phyloP scores from a whole-genome alignment of 1,140 invertebrate species.

The Charaxes varanes region DNA sequence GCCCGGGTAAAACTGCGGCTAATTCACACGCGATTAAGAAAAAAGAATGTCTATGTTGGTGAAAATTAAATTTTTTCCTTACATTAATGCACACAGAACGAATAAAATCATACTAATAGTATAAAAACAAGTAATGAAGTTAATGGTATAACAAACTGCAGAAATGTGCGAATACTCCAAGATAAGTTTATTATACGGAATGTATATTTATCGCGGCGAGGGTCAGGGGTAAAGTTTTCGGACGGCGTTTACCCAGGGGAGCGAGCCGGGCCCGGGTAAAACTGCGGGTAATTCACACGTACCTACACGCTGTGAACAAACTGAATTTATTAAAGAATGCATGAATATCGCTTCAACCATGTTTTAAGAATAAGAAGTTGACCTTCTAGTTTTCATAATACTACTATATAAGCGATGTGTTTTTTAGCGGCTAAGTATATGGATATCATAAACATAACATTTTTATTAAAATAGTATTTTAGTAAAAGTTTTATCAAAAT shows the following conservation, averaged over 20 bases:
- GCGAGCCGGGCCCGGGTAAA: slow-evolving; percentile 57
- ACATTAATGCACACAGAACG: too few relatives aligned
- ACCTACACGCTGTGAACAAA: slow-evolving; percentile 21
- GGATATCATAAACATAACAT: too few relatives aligned
- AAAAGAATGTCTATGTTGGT: too few relatives aligned
- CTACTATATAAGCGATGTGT: too few relatives aligned
- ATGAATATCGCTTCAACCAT: too few relatives aligned
- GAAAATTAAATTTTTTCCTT: too few relatives aligned
- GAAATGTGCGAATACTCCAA: slow-evolving; percentile 15
- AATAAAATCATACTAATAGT: too few relatives aligned
- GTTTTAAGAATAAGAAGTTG: too few relatives aligned
- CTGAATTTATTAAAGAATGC: slow-evolving; percentile 11
- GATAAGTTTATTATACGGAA: slow-evolving; percentile 21
- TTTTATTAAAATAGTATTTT: too few relatives aligned
- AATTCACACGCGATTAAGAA: slow-evolving; percentile 70
- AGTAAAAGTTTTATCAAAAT: too few relatives aligned
- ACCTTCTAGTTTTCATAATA: too few relatives aligned
- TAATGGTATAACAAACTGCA: slow-evolving; percentile 1
- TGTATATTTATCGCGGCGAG: slow-evolving; percentile 32
- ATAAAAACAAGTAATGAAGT: not conserved
- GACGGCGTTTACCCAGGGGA: slow-evolving; percentile 47
- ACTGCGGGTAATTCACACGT: slow-evolving; percentile 65
- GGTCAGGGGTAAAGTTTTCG: slow-evolving; percentile 61
- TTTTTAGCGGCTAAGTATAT: too few relatives aligned
- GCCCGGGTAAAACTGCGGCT: slow-evolving; percentile 63